Percentiles rank a stretch among this genome's conserved stretches.
phyloP scores from a whole-genome alignment of 2,113 vertebrate genomes.

The Rhinichthys klamathensis region DNA sequence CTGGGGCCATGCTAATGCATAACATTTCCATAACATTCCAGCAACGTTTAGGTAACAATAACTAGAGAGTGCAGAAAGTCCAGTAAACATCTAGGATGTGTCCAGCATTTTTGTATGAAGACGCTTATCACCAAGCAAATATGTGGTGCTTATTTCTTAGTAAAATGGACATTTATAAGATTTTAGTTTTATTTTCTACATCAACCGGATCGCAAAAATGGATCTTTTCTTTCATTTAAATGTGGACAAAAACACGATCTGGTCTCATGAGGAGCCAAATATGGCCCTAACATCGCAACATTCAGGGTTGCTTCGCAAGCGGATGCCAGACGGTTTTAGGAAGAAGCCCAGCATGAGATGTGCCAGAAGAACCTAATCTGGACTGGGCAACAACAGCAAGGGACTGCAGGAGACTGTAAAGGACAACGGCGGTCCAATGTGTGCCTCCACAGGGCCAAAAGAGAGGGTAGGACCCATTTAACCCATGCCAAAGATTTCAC shows the following conservation, averaged over 20 bases:
- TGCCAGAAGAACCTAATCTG: slow-evolving; percentile 49
- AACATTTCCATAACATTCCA: slow-evolving; percentile 42
- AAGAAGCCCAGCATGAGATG: slow-evolving; percentile 38
- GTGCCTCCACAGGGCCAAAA: slow-evolving; percentile 21
- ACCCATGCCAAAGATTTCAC: slow-evolving; percentile 26
- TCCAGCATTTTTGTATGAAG: neutral
- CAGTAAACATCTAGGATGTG: neutral
- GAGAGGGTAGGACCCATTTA: slow-evolving; percentile 27
- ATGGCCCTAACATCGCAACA: neutral
- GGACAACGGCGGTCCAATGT: slow-evolving; percentile 24
- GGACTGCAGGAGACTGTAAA: slow-evolving; percentile 33
- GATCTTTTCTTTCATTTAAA: neutral
- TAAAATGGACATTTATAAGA: neutral
- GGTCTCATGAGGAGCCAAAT: neutral
- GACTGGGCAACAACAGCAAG: slow-evolving; percentile 44
- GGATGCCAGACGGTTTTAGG: slow-evolving; percentile 24
- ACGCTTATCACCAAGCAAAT: neutral
- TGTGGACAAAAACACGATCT: slow-evolving; percentile 15
- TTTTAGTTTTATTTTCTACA: neutral
- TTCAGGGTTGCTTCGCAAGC: slow-evolving; percentile 13
- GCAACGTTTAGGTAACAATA: slow-evolving; percentile 14
- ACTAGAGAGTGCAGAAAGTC: neutral
- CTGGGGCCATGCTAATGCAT: slow-evolving; percentile 49
- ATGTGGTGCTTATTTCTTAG: neutral
- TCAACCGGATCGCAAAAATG: neutral